Base-by-base conservation (phyloP, 2,113 vertebrate genomes). In the Zootoca vivipara region DNA sequence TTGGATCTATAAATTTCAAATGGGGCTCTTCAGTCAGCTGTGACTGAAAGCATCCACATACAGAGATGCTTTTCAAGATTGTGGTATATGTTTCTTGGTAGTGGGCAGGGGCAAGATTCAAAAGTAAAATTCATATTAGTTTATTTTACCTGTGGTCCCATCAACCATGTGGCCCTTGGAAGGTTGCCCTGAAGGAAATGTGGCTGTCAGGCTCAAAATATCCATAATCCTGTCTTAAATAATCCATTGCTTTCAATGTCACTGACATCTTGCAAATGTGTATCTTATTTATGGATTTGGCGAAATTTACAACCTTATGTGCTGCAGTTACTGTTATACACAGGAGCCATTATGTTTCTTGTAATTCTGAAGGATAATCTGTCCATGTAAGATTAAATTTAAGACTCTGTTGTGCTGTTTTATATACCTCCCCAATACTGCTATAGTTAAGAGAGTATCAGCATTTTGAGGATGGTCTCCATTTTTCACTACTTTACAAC, bases 401-500 rank as follows among this genome's bases (percentile, higher is more conserved):
- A 52, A 92, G 62, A 89, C 91, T 91, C 65, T 90, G 52, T 7
- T 90, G 79, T 46, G 80, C 22, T 84, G 2, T 67, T 91, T 89
- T 87, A 85, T 67, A 38, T 77, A 65, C 33, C 3, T 85, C 82
- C 84, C 1, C 56, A 79, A 84, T 91, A 20, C 20, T 79, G 46
- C 7, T 79, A 22, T 7, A 16, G 78, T 82, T 90, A 82, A 64
- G n/a, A 8, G 58, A 81, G 1, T 86, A 62, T 62, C 79, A 93
- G 28, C 26, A 13, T 89, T 92, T 93, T 80, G 79, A 18, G 52
- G 20, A 69, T 33, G 81, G 24, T 77, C 35, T 85, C 22, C 56
- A 28, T 83, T 90, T 93, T 90, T 62, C 79, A 87, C 35, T 10
- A 18, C 7, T 85, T 93, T 93, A 85, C 73, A 83, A 83, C 7